A percentile compares a stretch with the other conserved stretches of the same genome.
Evolutionary conservation across 1,140 invertebrate genomes (phyloP).

Genomic region (Mercenaria mercenaria): DNA sequence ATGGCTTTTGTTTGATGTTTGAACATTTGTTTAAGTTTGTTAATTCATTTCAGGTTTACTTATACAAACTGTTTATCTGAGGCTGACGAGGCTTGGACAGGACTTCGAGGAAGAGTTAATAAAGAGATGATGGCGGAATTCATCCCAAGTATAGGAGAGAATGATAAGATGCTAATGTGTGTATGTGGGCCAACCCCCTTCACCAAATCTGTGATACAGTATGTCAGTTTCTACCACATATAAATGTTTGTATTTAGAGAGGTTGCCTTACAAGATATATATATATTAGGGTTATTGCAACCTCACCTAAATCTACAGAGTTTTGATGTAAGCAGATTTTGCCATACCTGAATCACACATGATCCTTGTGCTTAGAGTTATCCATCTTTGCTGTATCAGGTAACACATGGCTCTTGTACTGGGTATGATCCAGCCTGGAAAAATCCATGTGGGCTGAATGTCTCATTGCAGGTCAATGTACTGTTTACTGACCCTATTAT

Average conservation of each 20-base stretch:
- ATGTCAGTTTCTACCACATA: constrained; percentile 63
- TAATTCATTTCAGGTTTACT: constrained; percentile 78
- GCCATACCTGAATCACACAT: too few relatives aligned
- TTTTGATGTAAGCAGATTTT: too few relatives aligned
- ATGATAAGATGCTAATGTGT: constrained; percentile 75
- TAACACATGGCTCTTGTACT: too few relatives aligned
- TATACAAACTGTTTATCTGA: constrained; percentile 79
- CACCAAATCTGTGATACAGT: constrained; percentile 80
- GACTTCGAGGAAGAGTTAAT: constrained; percentile 74
- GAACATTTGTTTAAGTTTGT: too few relatives aligned
- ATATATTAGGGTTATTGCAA: neutral
- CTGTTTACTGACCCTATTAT: too few relatives aligned
- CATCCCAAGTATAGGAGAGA: constrained; percentile 62
- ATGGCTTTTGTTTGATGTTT: too few relatives aligned
- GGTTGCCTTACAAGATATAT: neutral
- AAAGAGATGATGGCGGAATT: constrained; percentile 71
- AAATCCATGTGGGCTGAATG: too few relatives aligned
- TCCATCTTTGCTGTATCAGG: too few relatives aligned
- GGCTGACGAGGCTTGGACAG: constrained; percentile 75
- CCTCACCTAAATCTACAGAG: neutral
- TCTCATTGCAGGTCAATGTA: too few relatives aligned
- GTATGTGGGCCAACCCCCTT: constrained; percentile 81
- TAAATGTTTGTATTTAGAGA: neutral
- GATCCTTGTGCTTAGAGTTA: too few relatives aligned
- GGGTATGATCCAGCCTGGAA: too few relatives aligned